Conservation (phyloP, 2,797 vertebrate species). For the Sebastes iracundus region DNA sequence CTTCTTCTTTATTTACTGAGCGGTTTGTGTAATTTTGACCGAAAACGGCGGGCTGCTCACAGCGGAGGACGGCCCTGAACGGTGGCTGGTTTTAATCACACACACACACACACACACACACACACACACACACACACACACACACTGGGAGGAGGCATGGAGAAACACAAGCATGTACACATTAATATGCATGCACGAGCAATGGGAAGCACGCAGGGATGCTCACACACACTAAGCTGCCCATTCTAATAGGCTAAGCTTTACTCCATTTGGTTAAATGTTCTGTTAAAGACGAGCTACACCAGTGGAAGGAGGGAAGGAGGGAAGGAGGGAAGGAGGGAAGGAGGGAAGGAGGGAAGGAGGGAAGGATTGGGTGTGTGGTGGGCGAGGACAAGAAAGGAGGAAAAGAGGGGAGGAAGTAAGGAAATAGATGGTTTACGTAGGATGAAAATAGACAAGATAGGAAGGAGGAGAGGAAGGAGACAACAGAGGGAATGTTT, state of each 20-base stretch:
- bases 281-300: conserved; percentile 56
- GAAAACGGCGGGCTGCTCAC: conserved; percentile 40
- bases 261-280: conserved; percentile 66
- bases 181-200: conserved; percentile 23
- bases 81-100: conserved; percentile 46
- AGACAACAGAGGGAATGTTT: background rate
- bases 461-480: background rate
- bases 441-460: too few relatives aligned
- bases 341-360: conserved; percentile 6
- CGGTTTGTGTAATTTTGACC: conserved; percentile 32
- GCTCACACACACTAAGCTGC: conserved; percentile 24
- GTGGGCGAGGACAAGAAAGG: background rate
- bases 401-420: too few relatives aligned
- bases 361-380: background rate
- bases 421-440: too few relatives aligned
- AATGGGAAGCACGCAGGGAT: background rate
- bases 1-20: conserved; percentile 41
- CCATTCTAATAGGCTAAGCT: conserved; percentile 54
- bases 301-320: conserved; percentile 25
- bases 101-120: conserved; percentile 35
- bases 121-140: conserved; percentile 30
- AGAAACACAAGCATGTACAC: background rate
- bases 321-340: background rate
- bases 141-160: background rate
- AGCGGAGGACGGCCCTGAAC: conserved; percentile 48